Conservation (phyloP, 2,888 invertebrate genomes). For the Amaurobius ferox region DNA sequence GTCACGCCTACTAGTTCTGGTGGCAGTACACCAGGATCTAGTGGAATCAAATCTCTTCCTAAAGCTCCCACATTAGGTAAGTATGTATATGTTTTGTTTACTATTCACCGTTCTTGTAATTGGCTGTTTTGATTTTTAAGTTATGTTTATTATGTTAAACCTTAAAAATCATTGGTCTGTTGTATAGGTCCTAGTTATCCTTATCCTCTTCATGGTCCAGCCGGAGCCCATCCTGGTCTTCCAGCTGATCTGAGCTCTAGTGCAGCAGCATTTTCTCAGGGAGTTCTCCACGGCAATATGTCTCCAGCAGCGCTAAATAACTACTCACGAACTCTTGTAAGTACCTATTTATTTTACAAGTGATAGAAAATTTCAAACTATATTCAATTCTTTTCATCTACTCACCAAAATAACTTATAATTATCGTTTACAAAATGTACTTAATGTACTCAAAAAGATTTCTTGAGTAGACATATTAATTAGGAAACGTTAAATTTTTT, state of each 20-base stretch:
- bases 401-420: too few species aligned
- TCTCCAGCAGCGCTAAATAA: constrained; percentile 82
- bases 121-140: too few species aligned
- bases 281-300: constrained; percentile 83
- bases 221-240: constrained; percentile 71
- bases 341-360: too few species aligned
- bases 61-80: constrained; percentile 72
- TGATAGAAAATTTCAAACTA: too few species aligned
- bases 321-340: constrained; percentile 80
- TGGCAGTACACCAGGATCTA: constrained; percentile 76
- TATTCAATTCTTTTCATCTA: too few species aligned
- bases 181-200: constrained; percentile 73
- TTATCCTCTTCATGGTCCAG: constrained; percentile 73
- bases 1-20: constrained; percentile 86
- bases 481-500: too few species aligned
- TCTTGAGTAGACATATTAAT: too few species aligned
- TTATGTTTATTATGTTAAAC: too few species aligned
- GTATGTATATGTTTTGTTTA: neutral
- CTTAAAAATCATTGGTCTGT: too few species aligned
- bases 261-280: constrained; percentile 78
- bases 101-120: too few species aligned
- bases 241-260: constrained; percentile 76
- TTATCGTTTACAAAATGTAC: too few species aligned
- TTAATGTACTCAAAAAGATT: too few species aligned
- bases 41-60: constrained; percentile 71